Percentiles rank a stretch among this genome's conserved stretches.
Conservation (phyloP, 2,113 vertebrate species). For the Ardeotis arabs region DNA sequence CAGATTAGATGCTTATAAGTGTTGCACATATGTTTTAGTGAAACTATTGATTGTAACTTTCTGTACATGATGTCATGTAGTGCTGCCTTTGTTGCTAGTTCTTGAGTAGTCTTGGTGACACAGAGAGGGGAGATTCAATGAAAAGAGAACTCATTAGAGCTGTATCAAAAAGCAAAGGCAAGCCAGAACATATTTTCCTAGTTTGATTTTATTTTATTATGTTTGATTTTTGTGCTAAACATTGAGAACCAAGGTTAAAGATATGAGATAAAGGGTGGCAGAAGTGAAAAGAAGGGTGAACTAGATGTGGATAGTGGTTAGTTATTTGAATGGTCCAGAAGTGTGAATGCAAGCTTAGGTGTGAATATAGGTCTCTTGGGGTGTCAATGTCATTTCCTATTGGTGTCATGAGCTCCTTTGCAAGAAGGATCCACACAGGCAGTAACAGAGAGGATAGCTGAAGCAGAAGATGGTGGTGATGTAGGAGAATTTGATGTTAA, state of each 20-base stretch:
- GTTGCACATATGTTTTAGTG: not conserved
- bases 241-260: not conserved
- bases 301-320: not conserved
- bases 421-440: not conserved
- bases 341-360: not conserved
- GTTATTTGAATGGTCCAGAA: not conserved
- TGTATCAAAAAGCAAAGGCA: not conserved
- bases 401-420: not conserved
- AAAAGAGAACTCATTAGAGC: not conserved
- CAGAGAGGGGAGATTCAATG: not conserved
- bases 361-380: not conserved
- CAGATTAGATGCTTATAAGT: not conserved
- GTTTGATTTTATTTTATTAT: not conserved
- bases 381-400: not conserved
- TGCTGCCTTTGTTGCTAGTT: not conserved
- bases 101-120: not conserved
- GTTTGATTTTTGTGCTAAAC: not conserved
- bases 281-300: not conserved
- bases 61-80: not conserved
- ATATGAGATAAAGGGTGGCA: not conserved
- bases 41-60: not conserved
- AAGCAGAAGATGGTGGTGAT: not conserved
- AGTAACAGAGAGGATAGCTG: not conserved
- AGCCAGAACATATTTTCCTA: not conserved
- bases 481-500: not conserved